Evolutionary conservation across 2,797 vertebrate genomes (phyloP).

Genomic region (Ptychobarbus kaznakovi): DNA sequence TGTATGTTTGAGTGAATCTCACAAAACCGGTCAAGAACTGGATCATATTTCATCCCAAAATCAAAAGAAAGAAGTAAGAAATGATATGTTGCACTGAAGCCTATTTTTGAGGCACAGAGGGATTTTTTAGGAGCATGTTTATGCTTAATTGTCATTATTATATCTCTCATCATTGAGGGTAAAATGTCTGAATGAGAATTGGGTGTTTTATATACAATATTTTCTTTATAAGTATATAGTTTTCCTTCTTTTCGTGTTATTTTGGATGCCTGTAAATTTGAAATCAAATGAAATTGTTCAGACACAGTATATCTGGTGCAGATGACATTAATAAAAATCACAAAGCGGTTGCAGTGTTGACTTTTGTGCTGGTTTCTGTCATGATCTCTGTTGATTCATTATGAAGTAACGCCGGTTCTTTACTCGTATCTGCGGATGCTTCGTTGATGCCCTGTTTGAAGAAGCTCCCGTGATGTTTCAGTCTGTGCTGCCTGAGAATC

Average conservation of each 20-base stretch:
- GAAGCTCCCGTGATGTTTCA: constrained; percentile 64
- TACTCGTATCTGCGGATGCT: constrained; percentile 6
- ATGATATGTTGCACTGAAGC: not conserved
- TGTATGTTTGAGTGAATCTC: not conserved
- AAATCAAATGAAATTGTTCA: not conserved
- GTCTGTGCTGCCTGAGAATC: constrained; percentile 59
- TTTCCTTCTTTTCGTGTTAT: not conserved
- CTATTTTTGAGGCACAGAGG: not conserved
- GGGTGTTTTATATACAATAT: not conserved
- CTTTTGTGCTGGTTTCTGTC: not conserved
- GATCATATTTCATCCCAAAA: not conserved
- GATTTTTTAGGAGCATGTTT: not conserved
- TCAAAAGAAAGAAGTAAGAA: not conserved
- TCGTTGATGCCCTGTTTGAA: constrained; percentile 55
- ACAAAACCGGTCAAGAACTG: not conserved
- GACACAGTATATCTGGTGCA: not conserved
- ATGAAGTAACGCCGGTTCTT: not conserved
- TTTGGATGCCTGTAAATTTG: not conserved
- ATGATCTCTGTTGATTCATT: not conserved
- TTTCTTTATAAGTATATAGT: not conserved
- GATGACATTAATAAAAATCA: not conserved
- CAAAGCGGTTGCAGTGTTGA: not conserved
- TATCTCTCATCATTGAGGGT: not conserved
- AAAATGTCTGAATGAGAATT: not conserved
- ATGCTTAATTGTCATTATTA: not conserved